Evolutionary conservation across 2,888 invertebrate species (phyloP).

Genomic region (Hylaea fasciaria): DNA sequence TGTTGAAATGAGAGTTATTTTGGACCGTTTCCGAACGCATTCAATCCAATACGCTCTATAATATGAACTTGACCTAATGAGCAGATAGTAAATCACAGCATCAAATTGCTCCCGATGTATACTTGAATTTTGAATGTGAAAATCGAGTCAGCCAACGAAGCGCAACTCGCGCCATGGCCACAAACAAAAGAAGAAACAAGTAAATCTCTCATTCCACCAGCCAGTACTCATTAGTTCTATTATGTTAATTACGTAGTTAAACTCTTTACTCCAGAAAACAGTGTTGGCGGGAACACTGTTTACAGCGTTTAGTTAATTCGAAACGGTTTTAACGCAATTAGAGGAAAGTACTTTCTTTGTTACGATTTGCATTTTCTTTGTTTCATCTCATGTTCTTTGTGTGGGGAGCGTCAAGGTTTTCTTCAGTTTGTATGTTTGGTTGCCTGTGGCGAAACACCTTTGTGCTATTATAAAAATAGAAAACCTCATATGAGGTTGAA

Average conservation of each 20-base stretch:
- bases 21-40: no score
- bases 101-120: no score
- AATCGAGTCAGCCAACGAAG: no score
- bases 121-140: no score
- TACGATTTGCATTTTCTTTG: slow-evolving; percentile 17
- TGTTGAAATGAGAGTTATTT: no score
- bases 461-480: no score
- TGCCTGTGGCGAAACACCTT: no score
- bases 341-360: slow-evolving; percentile 26
- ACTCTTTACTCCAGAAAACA: not conserved
- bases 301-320: slow-evolving; percentile 24
- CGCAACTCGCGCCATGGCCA: no score
- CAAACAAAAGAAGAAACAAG: not conserved
- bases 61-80: no score
- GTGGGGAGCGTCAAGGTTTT: not conserved
- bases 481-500: no score
- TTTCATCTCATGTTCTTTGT: not conserved
- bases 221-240: not conserved
- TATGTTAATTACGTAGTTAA: not conserved
- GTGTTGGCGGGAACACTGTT: slow-evolving; percentile 1
- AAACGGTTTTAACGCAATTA: slow-evolving; percentile 34
- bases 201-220: not conserved
- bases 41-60: no score
- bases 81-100: no score
- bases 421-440: not conserved